Base-by-base conservation (phyloP, 2,797 vertebrate genomes). In the Mus minutoides region DNA sequence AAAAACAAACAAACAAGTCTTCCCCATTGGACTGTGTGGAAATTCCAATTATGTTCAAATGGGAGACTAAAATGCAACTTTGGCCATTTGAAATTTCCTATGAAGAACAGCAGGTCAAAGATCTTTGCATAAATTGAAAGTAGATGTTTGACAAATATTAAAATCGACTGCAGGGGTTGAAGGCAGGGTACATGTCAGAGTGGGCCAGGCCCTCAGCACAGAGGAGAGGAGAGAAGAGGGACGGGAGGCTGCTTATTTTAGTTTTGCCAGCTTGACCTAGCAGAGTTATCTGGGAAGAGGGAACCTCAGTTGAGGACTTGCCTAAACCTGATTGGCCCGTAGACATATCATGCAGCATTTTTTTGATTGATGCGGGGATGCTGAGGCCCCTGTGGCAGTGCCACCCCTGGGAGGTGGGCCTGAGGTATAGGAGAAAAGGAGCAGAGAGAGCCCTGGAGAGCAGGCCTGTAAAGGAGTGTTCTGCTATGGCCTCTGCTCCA, bases 41-140 rank as follows among this genome's bases (percentile, higher is more conserved):
- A 82, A 96, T 88, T 93, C 64, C 92, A 84, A 83, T 90, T 75
- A 92, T 88, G 90, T 83, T 94, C 71, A 56, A 77, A 54, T 34
- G 71, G 37, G 3, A 76, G 40, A 90, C 96, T 60, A 85, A 96
- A 92, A 78, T 22, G 46, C 3, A 13, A 75, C 17, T 90, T 92
- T 88, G 67, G 64, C 58, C 69, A 90, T 90, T 92, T 60, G 87
- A 82, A 92, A 49, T 26, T 82, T 90, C 52, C 90, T 82, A 19
- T 46, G 29, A 90, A 82, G 77, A 62, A 82, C 10, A 60, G 91
- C 34, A 56, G 21, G 37, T 37, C 67, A 77, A 83, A 37, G 79
- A 91, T 92, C 90, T 40, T 22, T 95, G 85, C 69, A 69, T 73
- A 88, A 96, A 87, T 24, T 62, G 56, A 52, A 94, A 95, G 77